A percentile compares a stretch with the other conserved stretches of the same genome.
Evolutionary conservation across 2,797 vertebrate species (phyloP).

Genomic region (Allobates femoralis): DNA sequence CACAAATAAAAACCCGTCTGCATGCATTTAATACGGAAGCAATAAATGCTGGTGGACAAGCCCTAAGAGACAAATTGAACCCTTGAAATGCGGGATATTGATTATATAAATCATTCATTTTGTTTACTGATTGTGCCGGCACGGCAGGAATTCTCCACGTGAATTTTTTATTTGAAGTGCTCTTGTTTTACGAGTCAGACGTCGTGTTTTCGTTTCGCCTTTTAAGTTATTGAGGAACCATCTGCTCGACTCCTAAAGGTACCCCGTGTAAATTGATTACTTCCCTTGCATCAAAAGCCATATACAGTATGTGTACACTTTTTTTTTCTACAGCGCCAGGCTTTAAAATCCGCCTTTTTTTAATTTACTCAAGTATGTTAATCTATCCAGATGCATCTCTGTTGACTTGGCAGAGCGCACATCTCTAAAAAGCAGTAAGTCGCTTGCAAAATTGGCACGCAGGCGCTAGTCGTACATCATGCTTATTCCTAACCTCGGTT

Average conservation of each 20-base stretch:
- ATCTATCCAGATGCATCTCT: constrained; percentile 64
- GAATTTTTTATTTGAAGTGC: constrained; percentile 37
- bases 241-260: constrained; percentile 70
- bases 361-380: constrained; percentile 66
- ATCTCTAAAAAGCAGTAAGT: constrained; percentile 61
- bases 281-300: constrained; percentile 28
- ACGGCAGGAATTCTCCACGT: constrained; percentile 22
- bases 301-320: constrained; percentile 31
- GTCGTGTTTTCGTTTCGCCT: constrained; percentile 11
- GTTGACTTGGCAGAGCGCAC: constrained; percentile 63
- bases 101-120: constrained; percentile 54
- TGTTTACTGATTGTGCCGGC: constrained; percentile 27
- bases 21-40: neutral
- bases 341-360: constrained; percentile 62
- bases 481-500: constrained; percentile 68
- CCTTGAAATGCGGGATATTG: constrained; percentile 43
- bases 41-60: constrained; percentile 35
- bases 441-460: constrained; percentile 65
- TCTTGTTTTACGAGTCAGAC: constrained; percentile 25
- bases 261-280: constrained; percentile 58
- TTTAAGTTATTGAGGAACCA: constrained; percentile 66
- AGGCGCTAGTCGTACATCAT: constrained; percentile 67
- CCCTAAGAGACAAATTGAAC: constrained; percentile 20
- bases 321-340: constrained; percentile 36
- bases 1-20: neutral